Base-by-base conservation (phyloP, 2,888 invertebrate species). In the Nomada fucata region DNA sequence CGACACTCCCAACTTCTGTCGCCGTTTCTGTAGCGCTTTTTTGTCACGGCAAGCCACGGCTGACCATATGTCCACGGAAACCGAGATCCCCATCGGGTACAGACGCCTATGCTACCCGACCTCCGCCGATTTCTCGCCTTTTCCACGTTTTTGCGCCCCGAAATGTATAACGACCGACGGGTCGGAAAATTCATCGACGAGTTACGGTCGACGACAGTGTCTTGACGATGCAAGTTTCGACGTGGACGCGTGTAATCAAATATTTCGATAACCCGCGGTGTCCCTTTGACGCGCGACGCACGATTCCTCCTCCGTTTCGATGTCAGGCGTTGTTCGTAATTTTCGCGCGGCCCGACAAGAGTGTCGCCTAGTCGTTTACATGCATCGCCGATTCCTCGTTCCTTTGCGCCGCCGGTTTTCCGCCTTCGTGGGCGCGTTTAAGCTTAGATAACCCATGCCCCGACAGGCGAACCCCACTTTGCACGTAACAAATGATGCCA, bases 1-100 rank as follows among this genome's bases (percentile, higher is more conserved):
- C 91, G 93, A 93, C 93, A 93, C 93, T 93, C 93, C 93, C 93
- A 93, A 93, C 93, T 93, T 93, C 93, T 93, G 93, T 93, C 93
- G 91, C 91, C 91, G 91, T 91, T 93, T 93, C 92, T 86, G 91
- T 92, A 90, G 88, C 91, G 89, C 89, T 91, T 91, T 92, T 92
- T 91, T 91, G 91, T 90, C 86, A 85, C 89, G 86, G 84, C 82
- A 84, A 83, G 82, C 87, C 89, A 88, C 83, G 79, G 90, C 86
- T 91, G 92, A 91, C 92, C 92, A 92, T 92, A 92, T 92, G 92
- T 92, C 92, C 91, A 91, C 89, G 78, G 85, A 88, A 87, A 88
- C 86, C 81, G 81, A 82, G 85, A 86, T 79, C 84, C 85, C 84
- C 82, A 79, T 86, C 75, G 75, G 29, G 50, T 63, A 29, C 50